Base-by-base conservation (phyloP, 2,797 vertebrate genomes). In the Margarornis squamiger region DNA sequence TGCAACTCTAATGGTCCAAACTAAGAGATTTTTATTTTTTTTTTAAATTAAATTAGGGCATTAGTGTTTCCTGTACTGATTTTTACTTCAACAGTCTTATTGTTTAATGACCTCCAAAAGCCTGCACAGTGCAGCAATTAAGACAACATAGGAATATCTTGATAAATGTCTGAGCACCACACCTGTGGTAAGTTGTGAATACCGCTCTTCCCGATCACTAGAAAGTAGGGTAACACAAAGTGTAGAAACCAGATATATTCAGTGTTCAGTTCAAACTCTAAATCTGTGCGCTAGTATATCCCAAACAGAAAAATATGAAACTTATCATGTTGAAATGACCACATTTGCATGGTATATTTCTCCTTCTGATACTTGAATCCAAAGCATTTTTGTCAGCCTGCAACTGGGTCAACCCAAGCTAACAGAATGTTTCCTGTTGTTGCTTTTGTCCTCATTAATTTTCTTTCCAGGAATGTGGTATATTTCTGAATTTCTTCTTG, bases 31-130 rank as follows among this genome's bases (percentile, higher is more conserved):
- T 92, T 41, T 39, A 10, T 10, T 15, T 15, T 45, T 83, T 93
- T 95, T 89, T n/a, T 8, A 1, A 88, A 96, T 95, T 93, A 94
- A 96, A 95, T 95, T 89, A 84, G 72, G 90, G 74, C 62, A 85
- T 67, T 90, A 72, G 27, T 95, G 73, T 80, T 81, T 95, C 79
- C 61, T 90, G 24, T 66, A 77, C 71, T 88, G 24, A 84, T 88
- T 95, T 93, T 93, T 63, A 62, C 41, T 90, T 63, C 18, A 66
- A 46, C 23, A 62, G 23, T 38, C 45, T 59, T 81, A 51, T 13
- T 38, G 4, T 34, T 58, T 61, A 77, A 75, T 71, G 46, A 88
- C 21, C 46, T 14, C 34, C 81, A 89, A 92, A 85, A 67, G 9
- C 63, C 39, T 52, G 2, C 41, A 65, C 23, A 82, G 18, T 52